Base-by-base conservation (phyloP, 2,888 invertebrate genomes). In the Timema podura region DNA sequence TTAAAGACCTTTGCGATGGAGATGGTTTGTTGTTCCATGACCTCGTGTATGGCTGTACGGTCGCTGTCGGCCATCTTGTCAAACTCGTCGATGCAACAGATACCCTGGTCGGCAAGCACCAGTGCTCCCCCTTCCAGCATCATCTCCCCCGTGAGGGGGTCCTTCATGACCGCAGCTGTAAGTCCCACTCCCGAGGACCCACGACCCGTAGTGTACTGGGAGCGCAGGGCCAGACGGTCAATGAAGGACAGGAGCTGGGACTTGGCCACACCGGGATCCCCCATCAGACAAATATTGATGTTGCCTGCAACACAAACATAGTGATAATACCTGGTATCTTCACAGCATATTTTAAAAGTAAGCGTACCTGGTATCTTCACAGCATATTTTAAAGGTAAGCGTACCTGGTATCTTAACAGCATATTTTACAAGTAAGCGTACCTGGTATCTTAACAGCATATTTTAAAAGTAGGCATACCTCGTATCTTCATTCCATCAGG, bases 21-120 rank as follows among this genome's bases (percentile, higher is more conserved):
- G 75, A 99, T 98, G 13, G 99, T 99, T 84, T 99, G 99, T 79
- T 99, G 99, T 83, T 99, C 99, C 96, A 96, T 96, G 57, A 97
- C 97, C 84, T 98, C 97, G 81, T 98, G 97, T 76, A 98, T 96
- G 69, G 97, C 95, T 0, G 96, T 96, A 78, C 97, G 88, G 82
- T 99, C 98, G 59, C 83, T 82, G 75, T 99, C 98, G 66, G 96
- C 93, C 98, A 99, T 98, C 84, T 99, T 99, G 84, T 99, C 99
- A 81, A 99, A 99, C 84, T 99, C 99, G 81, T 99, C 99, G 80
- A 99, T 99, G 82, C 98, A 99, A 81, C 99, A 99, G 70, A 97
- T 92, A 68, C 98, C 98, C 79, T 95, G 92, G 83, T 98, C 98
- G 1, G 98, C 97, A 74, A 98, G 82, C 51, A 98, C 98, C 48